phyloP scores from a whole-genome alignment of 2,113 vertebrate genomes.

The Proteles cristata region DNA sequence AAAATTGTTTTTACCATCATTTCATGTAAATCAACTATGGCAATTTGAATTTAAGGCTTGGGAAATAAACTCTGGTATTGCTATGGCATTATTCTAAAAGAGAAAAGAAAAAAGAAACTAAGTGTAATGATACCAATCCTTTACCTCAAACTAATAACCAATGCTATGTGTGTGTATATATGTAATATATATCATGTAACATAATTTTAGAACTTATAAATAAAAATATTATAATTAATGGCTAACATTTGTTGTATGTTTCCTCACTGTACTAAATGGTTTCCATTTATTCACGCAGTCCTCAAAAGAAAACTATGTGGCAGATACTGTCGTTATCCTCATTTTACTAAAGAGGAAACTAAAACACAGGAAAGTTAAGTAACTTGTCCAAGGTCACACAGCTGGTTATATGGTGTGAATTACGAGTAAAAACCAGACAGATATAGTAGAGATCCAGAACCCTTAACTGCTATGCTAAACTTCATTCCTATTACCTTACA shows the following conservation, averaged over 20 bases:
- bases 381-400: neutral
- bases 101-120: neutral
- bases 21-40: conserved; percentile 38
- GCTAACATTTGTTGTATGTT: neutral
- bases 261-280: neutral
- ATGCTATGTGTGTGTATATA: neutral
- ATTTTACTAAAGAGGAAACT: neutral
- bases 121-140: neutral
- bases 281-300: neutral
- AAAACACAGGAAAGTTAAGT: neutral
- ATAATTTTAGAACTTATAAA: conserved; percentile 35
- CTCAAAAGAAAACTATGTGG: neutral
- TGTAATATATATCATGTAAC: neutral
- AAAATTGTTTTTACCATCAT: neutral
- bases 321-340: neutral
- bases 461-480: neutral
- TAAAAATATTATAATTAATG: conserved; percentile 34
- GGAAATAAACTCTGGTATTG: conserved; percentile 33
- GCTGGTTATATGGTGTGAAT: neutral
- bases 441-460: neutral
- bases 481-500: neutral
- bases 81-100: neutral
- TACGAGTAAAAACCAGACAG: neutral
- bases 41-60: conserved; percentile 25
- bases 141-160: conserved; percentile 22